Base-by-base conservation (phyloP, 2,113 vertebrate genomes). In the Chloroceryle aenea region DNA sequence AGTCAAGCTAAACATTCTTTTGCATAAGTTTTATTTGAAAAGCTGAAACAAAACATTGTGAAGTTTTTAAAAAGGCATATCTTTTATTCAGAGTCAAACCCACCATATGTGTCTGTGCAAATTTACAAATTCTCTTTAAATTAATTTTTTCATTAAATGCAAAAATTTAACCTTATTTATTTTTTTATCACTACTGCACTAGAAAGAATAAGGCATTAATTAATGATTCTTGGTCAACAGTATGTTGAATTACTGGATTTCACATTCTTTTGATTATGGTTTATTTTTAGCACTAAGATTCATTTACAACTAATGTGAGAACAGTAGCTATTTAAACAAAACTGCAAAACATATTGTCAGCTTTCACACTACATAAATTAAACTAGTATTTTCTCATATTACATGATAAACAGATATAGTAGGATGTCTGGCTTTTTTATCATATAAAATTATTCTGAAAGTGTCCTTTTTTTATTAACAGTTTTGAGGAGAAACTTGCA, bases 351-450 rank as follows among this genome's bases (percentile, higher is more conserved):
- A 95, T 95, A 90, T 90, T 96, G 86, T 78, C 63, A 78, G 55
- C 34, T 89, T 95, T 97, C 89, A 90, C 87, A 50, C 93, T 77
- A 36, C 93, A 96, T 96, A 85, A 96, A 90, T 90, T 95, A 93
- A 53, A 86, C 22, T 12, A 61, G 4, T 62, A 61, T 73, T 95
- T 85, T 62, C 56, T 94, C 66, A 9, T 61, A 40, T 63, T 92
- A 40, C 45, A 20, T 27, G 47, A 92, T 80, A 94, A 90, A 43
- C 40, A 50, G 77, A 85, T 77, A 61, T 11, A 43, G 48, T 12
- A 21, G 68, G 26, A 12, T 50, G 29, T 77, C 85, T 42, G 25
- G 3, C 2, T 1, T 2, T 80, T 92, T 92, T 19, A 20, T 63
- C 4, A 8, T 48, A 22, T 14, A 34, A 69, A 62, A 22, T 25